Evolutionary conservation across 2,797 vertebrate genomes (phyloP).

Genomic region (Gila robusta): DNA sequence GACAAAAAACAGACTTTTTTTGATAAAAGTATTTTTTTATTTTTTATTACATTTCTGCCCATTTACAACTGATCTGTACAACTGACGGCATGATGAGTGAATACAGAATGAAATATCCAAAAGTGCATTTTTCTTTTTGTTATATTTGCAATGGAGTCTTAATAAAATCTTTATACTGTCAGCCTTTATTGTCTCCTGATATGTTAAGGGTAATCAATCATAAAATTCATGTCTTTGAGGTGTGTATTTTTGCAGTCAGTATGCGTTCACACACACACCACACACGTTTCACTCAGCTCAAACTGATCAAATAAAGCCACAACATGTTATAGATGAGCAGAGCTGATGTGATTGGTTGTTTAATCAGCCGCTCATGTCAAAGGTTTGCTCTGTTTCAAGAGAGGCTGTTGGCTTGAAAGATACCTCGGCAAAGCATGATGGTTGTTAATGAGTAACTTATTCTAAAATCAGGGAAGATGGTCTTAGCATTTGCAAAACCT

Average conservation of each 20-base stretch:
- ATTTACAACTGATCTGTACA: neutral
- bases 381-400: conserved; percentile 17
- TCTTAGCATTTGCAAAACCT: conserved; percentile 3
- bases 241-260: conserved; percentile 21
- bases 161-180: no score
- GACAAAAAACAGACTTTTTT: neutral
- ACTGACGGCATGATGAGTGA: neutral
- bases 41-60: neutral
- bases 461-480: neutral
- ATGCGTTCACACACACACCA: neutral
- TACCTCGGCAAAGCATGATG: neutral
- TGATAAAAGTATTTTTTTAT: no score
- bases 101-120: neutral
- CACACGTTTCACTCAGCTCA: conserved; percentile 26
- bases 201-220: no score
- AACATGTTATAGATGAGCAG: conserved; percentile 30
- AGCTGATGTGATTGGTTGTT: conserved; percentile 25
- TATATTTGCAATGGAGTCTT: no score
- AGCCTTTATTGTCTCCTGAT: no score
- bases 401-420: neutral
- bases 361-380: neutral
- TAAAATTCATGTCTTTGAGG: neutral
- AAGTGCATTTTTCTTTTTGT: neutral
- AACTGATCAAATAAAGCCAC: conserved; percentile 20
- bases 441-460: conserved; percentile 15